Conservation (phyloP, 2,888 invertebrate genomes). For the Aspidiotus rigidus region DNA sequence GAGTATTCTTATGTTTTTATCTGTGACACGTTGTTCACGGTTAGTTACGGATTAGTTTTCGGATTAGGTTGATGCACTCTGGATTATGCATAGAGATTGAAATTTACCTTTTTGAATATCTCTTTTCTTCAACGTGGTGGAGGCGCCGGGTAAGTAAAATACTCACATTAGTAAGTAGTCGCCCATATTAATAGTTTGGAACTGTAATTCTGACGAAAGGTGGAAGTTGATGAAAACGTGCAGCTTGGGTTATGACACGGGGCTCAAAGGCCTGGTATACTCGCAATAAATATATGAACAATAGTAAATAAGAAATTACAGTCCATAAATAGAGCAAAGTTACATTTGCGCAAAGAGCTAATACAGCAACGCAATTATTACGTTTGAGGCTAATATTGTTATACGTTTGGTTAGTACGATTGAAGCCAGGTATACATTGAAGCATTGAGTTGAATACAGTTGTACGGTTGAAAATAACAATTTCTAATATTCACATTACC, state of each 20-base stretch:
- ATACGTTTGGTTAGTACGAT: background rate
- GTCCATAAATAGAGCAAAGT: background rate
- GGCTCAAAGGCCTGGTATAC: background rate
- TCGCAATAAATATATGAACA: background rate
- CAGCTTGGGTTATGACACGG: background rate
- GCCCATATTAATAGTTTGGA: background rate
- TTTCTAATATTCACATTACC: background rate
- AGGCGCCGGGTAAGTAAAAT: background rate
- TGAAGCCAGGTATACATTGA: background rate
- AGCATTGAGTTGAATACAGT: background rate
- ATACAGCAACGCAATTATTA: conserved; percentile 1
- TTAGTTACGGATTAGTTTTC: no score
- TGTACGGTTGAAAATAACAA: background rate
- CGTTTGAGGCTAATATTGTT: background rate
- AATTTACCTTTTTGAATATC: no score
- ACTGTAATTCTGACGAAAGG: background rate
- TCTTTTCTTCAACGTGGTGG: background rate
- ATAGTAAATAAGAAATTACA: background rate
- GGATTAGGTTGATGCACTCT: no score
- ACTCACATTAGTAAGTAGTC: no score
- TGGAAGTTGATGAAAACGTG: background rate
- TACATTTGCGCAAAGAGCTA: background rate
- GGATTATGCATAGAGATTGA: no score
- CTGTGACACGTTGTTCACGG: no score
- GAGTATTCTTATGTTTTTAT: no score